These are phyloP conservation scores for Sminthurides bifidus DNA, from an alignment of 1,140 invertebrate species.

Conservation along the genomic window DNA sequence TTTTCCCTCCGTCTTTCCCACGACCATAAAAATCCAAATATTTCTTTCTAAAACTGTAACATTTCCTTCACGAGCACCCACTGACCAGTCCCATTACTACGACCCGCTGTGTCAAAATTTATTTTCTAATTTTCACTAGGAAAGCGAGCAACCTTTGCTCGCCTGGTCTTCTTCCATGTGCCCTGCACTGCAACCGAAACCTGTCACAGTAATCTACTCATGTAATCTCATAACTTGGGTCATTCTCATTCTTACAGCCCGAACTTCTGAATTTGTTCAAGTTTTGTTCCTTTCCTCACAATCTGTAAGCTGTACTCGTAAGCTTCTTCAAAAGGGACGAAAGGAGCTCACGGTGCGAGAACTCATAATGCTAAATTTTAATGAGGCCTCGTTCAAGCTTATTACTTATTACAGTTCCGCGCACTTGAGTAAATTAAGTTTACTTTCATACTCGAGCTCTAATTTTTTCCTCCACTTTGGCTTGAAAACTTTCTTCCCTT, in stretches of 20 bases:
- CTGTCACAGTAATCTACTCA: too few species aligned
- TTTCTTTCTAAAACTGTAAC: constrained; percentile 23
- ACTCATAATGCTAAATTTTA: too few species aligned
- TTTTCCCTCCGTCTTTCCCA: constrained; percentile 23
- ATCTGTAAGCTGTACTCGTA: too few species aligned
- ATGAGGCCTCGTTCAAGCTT: constrained; percentile 4
- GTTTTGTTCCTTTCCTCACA: too few species aligned
- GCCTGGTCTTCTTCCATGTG: not conserved
- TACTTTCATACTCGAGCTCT: not conserved
- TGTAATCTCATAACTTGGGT: too few species aligned
- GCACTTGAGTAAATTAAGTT: not conserved
- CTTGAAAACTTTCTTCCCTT: too few species aligned
- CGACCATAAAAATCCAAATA: constrained; percentile 30
- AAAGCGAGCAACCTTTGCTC: too few species aligned
- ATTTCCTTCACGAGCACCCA: constrained; percentile 11
- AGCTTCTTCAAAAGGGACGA: too few species aligned
- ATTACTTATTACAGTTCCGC: not conserved
- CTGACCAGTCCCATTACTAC: constrained; percentile 22
- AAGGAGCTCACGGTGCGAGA: not conserved
- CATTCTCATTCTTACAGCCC: too few species aligned
- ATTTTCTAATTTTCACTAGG: constrained; percentile 16
- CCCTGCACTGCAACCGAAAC: too few species aligned
- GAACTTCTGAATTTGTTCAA: too few species aligned
- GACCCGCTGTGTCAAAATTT: constrained; percentile 23
- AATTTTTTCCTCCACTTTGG: not conserved